Base-by-base conservation (phyloP, 2,797 vertebrate species). In the Neoniphon sammara region DNA sequence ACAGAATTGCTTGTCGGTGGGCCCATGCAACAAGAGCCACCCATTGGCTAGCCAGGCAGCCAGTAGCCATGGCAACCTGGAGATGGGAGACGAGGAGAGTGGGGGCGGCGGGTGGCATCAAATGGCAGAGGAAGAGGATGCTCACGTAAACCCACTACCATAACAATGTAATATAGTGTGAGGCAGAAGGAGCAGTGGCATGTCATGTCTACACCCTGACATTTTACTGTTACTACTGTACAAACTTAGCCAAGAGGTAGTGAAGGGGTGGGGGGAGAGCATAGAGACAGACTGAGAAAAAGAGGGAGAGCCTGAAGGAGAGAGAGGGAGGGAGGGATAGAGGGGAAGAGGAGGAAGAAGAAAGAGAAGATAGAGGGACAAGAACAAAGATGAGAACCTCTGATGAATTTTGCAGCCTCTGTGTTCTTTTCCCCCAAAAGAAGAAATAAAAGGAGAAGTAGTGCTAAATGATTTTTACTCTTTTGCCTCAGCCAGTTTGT, bases 401-500 rank as follows among this genome's bases (percentile, higher is more conserved):
- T 94, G 95, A 94, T 94, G 91, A 90, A 96, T 96, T 96, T 95
- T 96, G 96, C 95, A 97, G 96, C 95, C 96, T 97, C 95, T 94
- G 92, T 92, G 91, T 91, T 91, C 84, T 62, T 75, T 63, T 46
- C 77, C 88, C 84, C 67, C 50, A 73, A 86, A 77, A 82, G 1
- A 87, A 83, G 69, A 89, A 92, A 85, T 50, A 81, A 91, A 90
- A 86, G 73, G 34, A 89, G 91, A 97, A 97, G 94, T 96, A 95
- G 94, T 87, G 89, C 93, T 92, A 79, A 94, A 94, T 95, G 94
- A 92, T 94, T 96, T 96, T 98, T 98, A 99, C 97, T 99, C 97
- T 97, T 99, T 99, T 77, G 98, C 98, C 93, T 99, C 98, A 93
- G 98, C 97, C 96, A 99, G 95, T 96, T 99, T 99, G 97, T 99